Base-by-base conservation (phyloP, 2,888 invertebrate genomes). In the Mactromeris polynyma region DNA sequence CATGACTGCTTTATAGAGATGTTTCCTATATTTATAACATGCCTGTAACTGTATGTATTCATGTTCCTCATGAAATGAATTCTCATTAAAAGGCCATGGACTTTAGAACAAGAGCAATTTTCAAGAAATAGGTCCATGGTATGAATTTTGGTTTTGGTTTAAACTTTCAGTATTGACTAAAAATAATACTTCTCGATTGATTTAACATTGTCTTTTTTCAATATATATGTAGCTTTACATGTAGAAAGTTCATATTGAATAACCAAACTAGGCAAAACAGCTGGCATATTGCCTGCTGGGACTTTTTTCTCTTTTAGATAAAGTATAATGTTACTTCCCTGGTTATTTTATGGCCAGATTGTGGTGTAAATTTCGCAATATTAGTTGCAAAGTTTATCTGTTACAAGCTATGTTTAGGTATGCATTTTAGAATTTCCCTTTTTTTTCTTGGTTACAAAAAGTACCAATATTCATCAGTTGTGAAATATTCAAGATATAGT, bases 281-380 rank as follows among this genome's bases (percentile, higher is more conserved):
- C 36, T 73, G 73, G 73, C 73, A 73, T 73, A 14, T 19, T 73
- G 73, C 73, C 73, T 73, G 73, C 33, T 14, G 73, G 73, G 73
- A 73, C 36, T 73, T 73, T 73, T 58, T 33, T 73, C 36, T 36
- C 14, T 4, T 21, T 36, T 33, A 6, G 14, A 33, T 19, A 17
- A 0, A 4, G 14, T 73, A 36, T 73, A 4, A 17, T 33, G 19
- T 73, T 73, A 26, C 73, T 36, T 33, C 31, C 1, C 7, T 58
- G 17, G 33, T n/a, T 69, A 36, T 33, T 33, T 46, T 46, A 7
- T 17, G 11, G 11, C 46, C 14, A 46, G n/a, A n/a, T n/a, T n/a
- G n/a, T n/a, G n/a, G n/a, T n/a, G n/a, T n/a, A n/a, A n/a, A n/a
- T n/a, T n/a, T n/a, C n/a, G n/a, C n/a, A n/a, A n/a, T n/a, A n/a